phyloP scores from a whole-genome alignment of 2,888 invertebrate genomes.

The Campoplex nolae region DNA sequence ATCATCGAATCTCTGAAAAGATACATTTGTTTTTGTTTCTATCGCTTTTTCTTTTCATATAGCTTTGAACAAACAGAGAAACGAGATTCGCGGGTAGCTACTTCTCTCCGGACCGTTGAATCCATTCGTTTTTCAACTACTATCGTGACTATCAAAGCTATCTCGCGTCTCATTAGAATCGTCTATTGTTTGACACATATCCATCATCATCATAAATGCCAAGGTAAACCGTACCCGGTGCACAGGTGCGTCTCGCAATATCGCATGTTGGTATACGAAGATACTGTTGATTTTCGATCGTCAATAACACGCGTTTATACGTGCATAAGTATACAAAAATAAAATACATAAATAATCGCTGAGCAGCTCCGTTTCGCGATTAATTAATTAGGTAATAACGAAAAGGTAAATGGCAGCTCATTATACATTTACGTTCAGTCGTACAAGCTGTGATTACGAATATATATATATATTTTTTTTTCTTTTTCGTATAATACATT shows the following conservation, averaged over 20 bases:
- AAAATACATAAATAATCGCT: conserved; percentile 50
- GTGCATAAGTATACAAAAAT: neutral
- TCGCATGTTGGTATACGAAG: conserved; percentile 9
- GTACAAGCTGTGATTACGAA: neutral
- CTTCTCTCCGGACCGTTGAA: conserved; percentile 1
- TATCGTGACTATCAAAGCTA: conserved; percentile 67
- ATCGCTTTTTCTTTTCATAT: neutral
- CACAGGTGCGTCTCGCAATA: conserved; percentile 48
- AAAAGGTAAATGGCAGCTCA: conserved; percentile 21
- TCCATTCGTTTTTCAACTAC: conserved; percentile 43
- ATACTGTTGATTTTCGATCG: conserved; percentile 4
- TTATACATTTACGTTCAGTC: neutral
- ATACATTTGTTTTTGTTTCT: too few species aligned
- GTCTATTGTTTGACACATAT: conserved; percentile 79
- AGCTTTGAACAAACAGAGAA: conserved; percentile 35
- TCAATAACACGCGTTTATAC: neutral
- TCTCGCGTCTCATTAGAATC: conserved; percentile 78
- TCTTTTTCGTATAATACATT: neutral
- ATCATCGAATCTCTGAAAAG: neutral
- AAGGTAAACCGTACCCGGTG: conserved; percentile 76
- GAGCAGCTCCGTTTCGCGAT: conserved; percentile 66
- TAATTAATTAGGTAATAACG: conserved; percentile 76
- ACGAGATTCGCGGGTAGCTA: neutral
- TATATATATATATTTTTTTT: too few species aligned
- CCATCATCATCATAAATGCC: conserved; percentile 80